Percentiles rank a stretch among this genome's conserved stretches.
These are phyloP conservation scores for Pseudotriccus pelzelni DNA, from an alignment of 2,797 vertebrate species.

Conservation along the genomic window DNA sequence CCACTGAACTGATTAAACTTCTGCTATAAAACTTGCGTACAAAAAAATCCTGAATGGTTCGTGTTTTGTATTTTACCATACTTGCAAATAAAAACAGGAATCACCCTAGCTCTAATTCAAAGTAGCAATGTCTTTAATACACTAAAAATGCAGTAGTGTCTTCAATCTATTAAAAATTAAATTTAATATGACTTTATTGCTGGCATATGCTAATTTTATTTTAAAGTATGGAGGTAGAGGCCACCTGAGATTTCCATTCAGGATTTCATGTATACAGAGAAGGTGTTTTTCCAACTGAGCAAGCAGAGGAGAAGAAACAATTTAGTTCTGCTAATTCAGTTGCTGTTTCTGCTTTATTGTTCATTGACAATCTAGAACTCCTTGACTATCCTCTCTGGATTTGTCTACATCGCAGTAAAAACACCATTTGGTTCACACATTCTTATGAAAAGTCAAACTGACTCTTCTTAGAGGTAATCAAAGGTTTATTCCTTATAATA, in stretches of 20 bases:
- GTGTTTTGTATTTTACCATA: not conserved
- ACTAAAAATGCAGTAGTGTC: not conserved
- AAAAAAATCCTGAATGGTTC: accelerated
- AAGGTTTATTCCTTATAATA: slow-evolving; percentile 46
- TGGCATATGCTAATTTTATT: slow-evolving; percentile 5
- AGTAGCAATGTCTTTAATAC: not conserved
- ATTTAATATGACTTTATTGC: not conserved
- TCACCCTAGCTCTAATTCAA: not conserved
- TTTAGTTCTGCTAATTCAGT: slow-evolving; percentile 9
- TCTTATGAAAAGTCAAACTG: slow-evolving; percentile 35
- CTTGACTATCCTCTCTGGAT: not conserved
- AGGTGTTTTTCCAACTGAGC: not conserved
- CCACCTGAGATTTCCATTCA: not conserved
- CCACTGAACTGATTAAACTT: not conserved
- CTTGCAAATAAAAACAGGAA: not conserved
- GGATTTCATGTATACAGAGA: not conserved
- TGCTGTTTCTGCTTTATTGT: slow-evolving; percentile 1
- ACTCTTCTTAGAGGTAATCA: not conserved
- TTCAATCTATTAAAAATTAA: not conserved
- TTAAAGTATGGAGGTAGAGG: not conserved
- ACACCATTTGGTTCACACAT: not conserved
- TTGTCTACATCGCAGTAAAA: slow-evolving; percentile 6
- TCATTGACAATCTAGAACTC: slow-evolving; percentile 17
- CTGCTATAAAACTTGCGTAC: not conserved
- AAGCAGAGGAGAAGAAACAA: slow-evolving; percentile 1